Base-by-base conservation (phyloP, 2,113 vertebrate genomes). In the Rhegmatorhina hoffmannsi region DNA sequence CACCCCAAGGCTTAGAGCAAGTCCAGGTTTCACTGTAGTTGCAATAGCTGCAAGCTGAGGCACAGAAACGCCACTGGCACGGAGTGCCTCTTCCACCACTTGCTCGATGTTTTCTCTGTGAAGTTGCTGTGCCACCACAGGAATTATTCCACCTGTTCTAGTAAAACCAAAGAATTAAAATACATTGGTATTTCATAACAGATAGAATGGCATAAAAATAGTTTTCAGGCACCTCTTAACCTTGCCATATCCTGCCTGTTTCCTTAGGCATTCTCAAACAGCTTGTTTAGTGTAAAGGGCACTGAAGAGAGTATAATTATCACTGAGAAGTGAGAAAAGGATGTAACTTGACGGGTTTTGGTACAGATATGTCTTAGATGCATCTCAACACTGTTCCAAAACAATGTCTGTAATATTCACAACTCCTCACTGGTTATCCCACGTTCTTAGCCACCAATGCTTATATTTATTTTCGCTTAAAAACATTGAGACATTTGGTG, bases 81-180 rank as follows among this genome's bases (percentile, higher is more conserved):
- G 7, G 21, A 99, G 78, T 1, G 98, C 98, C 91, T 99, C 98
- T 66, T 98, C 97, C 10, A 99, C 99, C 76, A 99, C 98, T 10
- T 72, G 96, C 43, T 97, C 93, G 3, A 99, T 99, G 95, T 99
- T 98, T 80, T 99, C 98, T 95, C 96, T 98, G 97, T 99, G 99
- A 83, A 99, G 99, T 28, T 97, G 97, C 46, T 99, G 99, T 11
- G 99, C 99, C 49, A 99, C 98, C 9, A 96, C 77, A 15, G 99
- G 99, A 94, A 99, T 98, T 96, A 99, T 99, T 43, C 99, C 99
- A 19, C 99, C 99, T 28, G 98, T 68, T 95, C 99, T 99, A 95
- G 40, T 90, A 76, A 70, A 94, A 94, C 73, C 49, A 84, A 87
- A 92, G 68, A 60, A 40, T 31, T 59, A 25, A 33, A 46, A 26